Conservation (phyloP, 2,888 invertebrate species). For the Dicyrtoma fusca region DNA sequence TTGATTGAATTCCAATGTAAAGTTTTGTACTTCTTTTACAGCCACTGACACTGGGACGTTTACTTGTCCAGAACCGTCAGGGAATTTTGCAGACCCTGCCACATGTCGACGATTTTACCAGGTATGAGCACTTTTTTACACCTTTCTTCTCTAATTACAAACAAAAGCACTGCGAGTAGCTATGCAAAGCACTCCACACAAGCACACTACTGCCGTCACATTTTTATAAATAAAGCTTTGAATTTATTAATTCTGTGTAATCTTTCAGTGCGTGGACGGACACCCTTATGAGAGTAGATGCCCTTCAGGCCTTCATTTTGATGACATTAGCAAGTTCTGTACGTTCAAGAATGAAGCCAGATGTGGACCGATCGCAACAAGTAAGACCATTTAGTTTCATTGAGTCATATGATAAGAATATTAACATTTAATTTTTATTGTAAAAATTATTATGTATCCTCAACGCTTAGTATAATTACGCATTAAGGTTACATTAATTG, state of each 20-base stretch:
- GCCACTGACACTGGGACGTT: neutral
- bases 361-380: conserved; percentile 85
- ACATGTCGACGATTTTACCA: conserved; percentile 88
- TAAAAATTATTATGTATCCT: neutral
- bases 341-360: conserved; percentile 87
- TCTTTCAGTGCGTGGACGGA: conserved; percentile 85
- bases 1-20: no score
- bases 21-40: conserved; percentile 10
- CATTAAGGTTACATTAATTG: no score
- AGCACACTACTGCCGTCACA: neutral
- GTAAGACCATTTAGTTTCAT: conserved; percentile 67
- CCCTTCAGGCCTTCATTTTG: conserved; percentile 86
- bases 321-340: conserved; percentile 86
- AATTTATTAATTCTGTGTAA: neutral
- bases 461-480: no score
- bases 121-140: conserved; percentile 65
- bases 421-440: no score
- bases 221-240: neutral
- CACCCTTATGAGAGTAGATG: conserved; percentile 85
- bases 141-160: no score
- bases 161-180: no score
- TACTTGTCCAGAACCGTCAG: conserved; percentile 76
- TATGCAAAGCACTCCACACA: neutral
- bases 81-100: conserved; percentile 85
- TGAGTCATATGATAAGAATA: neutral